Percentiles rank a stretch among this genome's conserved stretches.
Evolutionary conservation across 2,888 invertebrate genomes (phyloP).

Genomic region (Aspidiotus rigidus): DNA sequence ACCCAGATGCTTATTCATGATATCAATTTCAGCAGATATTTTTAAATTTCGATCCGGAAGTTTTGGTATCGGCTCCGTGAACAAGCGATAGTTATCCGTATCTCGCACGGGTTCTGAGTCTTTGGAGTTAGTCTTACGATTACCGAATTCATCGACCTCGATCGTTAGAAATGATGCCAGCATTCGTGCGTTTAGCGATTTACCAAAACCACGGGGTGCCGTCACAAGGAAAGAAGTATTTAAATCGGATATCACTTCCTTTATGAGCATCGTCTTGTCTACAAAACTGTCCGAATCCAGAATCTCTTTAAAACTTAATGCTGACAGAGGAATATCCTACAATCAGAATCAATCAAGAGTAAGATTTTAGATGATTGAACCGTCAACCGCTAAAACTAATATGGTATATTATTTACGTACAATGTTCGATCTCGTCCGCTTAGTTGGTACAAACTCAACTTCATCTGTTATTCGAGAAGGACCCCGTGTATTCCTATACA

Average conservation of each 20-base stretch:
- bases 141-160: not conserved
- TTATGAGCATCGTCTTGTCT: not conserved
- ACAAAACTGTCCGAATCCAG: not conserved
- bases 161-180: not conserved
- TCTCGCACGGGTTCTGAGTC: not conserved
- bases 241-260: not conserved
- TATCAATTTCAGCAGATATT: not conserved
- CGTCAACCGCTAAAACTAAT: no score
- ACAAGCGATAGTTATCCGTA: not conserved
- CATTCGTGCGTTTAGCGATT: not conserved
- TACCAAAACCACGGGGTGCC: not conserved
- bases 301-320: not conserved
- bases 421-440: not conserved
- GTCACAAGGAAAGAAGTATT: not conserved
- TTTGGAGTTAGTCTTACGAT: not conserved
- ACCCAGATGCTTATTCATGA: not conserved
- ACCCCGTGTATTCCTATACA: not conserved
- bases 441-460: not conserved
- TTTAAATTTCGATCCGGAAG: not conserved
- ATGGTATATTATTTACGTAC: no score
- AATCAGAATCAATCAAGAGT: no score
- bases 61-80: not conserved
- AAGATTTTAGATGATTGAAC: no score
- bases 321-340: no score
- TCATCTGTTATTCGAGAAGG: not conserved